phyloP scores from a whole-genome alignment of 1,140 invertebrate genomes.

The Augochlora pura region DNA sequence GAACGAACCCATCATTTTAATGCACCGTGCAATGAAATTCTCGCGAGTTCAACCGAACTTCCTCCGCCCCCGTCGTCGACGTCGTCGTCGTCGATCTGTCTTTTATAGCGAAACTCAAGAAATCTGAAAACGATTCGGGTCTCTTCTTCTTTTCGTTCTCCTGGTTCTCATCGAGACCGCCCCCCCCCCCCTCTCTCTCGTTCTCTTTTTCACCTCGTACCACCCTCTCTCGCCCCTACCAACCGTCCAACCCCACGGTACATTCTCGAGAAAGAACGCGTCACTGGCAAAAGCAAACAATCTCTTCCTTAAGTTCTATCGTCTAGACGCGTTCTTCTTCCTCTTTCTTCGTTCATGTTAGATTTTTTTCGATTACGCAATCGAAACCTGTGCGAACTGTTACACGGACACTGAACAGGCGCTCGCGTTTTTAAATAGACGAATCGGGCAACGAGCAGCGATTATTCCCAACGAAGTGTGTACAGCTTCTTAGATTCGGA shows the following conservation, averaged over 20 bases:
- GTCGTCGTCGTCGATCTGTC: slow-evolving; percentile 7
- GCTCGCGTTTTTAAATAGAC: neutral
- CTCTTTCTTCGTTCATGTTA: slow-evolving; percentile 23
- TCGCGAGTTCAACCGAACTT: slow-evolving; percentile 12
- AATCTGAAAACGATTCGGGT: slow-evolving; percentile 29
- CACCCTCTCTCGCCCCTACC: too few species aligned
- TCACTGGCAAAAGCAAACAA: slow-evolving; percentile 25
- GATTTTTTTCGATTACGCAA: slow-evolving; percentile 3
- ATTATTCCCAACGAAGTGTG: neutral
- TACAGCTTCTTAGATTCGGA: too few species aligned
- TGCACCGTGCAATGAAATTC: slow-evolving; percentile 38
- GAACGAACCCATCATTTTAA: slow-evolving; percentile 48
- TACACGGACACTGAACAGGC: neutral
- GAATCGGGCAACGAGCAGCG: neutral
- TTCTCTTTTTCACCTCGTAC: too few species aligned
- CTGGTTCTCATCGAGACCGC: neutral
- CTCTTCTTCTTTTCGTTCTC: slow-evolving; percentile 2
- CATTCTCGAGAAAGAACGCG: slow-evolving; percentile 7
- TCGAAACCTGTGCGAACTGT: neutral
- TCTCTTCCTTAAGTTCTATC: slow-evolving; percentile 21
- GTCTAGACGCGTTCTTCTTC: slow-evolving; percentile 30
- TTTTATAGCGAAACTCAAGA: slow-evolving; percentile 42
- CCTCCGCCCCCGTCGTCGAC: too few species aligned
- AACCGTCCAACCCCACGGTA: neutral
- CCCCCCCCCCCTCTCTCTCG: too few species aligned